These are phyloP conservation scores for Marmota flaviventris DNA, from an alignment of 2,113 vertebrate species.

Conservation along the genomic window DNA sequence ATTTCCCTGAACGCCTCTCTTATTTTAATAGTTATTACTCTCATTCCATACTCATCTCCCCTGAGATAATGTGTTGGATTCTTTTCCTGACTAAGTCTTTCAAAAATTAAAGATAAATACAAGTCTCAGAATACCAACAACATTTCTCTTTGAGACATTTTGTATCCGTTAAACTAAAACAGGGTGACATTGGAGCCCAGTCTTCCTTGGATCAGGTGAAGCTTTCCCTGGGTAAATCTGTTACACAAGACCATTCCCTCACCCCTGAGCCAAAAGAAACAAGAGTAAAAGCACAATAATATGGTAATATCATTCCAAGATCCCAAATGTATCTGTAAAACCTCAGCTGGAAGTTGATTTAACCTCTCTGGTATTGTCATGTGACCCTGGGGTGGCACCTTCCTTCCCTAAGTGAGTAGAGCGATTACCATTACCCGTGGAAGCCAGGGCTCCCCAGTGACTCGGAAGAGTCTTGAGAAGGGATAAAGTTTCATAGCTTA, in stretches of 20 bases:
- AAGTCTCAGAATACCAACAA: constrained; percentile 76
- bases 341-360: constrained; percentile 83
- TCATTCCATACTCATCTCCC: constrained; percentile 68
- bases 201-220: constrained; percentile 74
- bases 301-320: constrained; percentile 83
- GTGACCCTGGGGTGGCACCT: constrained; percentile 80
- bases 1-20: constrained; percentile 73
- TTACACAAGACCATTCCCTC: constrained; percentile 74
- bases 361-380: constrained; percentile 81
- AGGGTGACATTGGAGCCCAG: constrained; percentile 23
- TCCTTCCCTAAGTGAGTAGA: constrained; percentile 77
- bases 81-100: constrained; percentile 73
- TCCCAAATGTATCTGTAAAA: constrained; percentile 83
- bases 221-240: constrained; percentile 70
- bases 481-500: constrained; percentile 82
- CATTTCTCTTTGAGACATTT: constrained; percentile 69
- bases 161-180: constrained; percentile 63
- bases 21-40: constrained; percentile 80
- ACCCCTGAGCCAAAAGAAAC: constrained; percentile 80
- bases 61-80: constrained; percentile 66
- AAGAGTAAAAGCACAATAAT: constrained; percentile 81
- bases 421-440: constrained; percentile 75
- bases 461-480: constrained; percentile 77
- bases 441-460: constrained; percentile 76
- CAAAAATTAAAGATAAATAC: constrained; percentile 81